Percentiles rank a stretch among this genome's conserved stretches.
phyloP scores from a whole-genome alignment of 2,797 vertebrate species.

The Peromyscus attwateri region DNA sequence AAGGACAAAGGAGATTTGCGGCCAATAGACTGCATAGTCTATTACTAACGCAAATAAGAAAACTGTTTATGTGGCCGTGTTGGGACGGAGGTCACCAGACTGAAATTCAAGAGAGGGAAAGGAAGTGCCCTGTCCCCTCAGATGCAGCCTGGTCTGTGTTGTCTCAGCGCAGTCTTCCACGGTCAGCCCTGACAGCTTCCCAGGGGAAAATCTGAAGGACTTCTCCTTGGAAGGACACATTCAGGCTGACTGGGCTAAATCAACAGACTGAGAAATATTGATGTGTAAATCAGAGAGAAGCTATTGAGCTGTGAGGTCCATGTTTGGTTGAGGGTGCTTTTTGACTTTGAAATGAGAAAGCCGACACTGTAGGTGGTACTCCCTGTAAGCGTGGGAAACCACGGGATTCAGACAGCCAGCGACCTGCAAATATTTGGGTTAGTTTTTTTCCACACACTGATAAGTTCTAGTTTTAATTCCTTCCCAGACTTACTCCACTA shows the following conservation, averaged over 20 bases:
- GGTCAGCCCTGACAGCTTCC: neutral
- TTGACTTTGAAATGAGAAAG: conserved; percentile 73
- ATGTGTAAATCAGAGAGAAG: conserved; percentile 65
- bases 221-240: neutral
- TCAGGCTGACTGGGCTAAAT: conserved; percentile 50
- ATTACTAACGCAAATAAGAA: neutral
- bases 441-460: conserved; percentile 53
- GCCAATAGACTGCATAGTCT: neutral
- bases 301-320: neutral
- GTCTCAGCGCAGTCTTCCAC: neutral
- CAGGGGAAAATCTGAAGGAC: neutral
- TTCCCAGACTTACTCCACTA: conserved; percentile 12
- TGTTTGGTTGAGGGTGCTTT: conserved; percentile 57
- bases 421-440: conserved; percentile 66
- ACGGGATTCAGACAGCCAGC: neutral
- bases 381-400: conserved; percentile 71
- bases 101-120: conserved; percentile 1
- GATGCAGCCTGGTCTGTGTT: neutral
- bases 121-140: neutral
- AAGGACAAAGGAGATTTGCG: neutral
- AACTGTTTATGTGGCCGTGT: neutral
- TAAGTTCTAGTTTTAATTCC: conserved; percentile 67
- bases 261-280: conserved; percentile 36
- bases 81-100: neutral
- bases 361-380: neutral